Evolutionary conservation across 2,888 invertebrate species (phyloP), one percentile per base, ranked within the genome.

Genomic region (Drosophila algonquin): DNA sequence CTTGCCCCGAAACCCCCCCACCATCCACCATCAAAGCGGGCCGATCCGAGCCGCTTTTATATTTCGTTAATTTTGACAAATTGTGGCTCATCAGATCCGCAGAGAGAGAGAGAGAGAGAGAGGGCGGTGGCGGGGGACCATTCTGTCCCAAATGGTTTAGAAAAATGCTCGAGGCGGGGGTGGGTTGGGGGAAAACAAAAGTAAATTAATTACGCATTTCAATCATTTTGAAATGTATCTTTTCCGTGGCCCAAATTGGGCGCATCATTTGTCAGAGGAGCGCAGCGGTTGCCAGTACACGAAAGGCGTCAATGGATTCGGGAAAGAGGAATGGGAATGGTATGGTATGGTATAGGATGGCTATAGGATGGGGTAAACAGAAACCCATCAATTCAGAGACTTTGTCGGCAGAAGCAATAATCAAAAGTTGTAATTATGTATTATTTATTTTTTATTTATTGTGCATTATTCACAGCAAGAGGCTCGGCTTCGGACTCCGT

Each of bases 371-470:
- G 18, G 47, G 48, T 52, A 65, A 58, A 63, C 35, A 44, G 48
- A 61, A 46, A 44, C 1, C 40, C 55, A 65, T 67, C 56, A 56
- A 27, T n/a, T 56, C 32, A 57, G 56, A 44, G 68, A 40, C 55
- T 9, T 46, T 57, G 71, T 45, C 32, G 65, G 68, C 61, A 58
- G 58, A 56, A 18, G 58, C 77, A 67, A 77, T 75, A 77, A 85
- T 77, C 75, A 80, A 87, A 89, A 73, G 77, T 56, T 87, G 87
- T 88, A 89, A 86, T 88, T 85, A 89, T 82, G 73, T 75, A 80
- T 87, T 86, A 87, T 85, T 85, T 89, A 80, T 83, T 86, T 63
- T 80, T 75, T 86, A 87, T 87, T 86, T 89, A 80, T 83, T 86
- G 87, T 78, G 51, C 60, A 83, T 78, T 87, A 77, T 65, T 68